Percentiles rank a stretch among this genome's conserved stretches.
Evolutionary conservation across 2,113 vertebrate genomes (phyloP).

Genomic region (Marcusenius ussheri): DNA sequence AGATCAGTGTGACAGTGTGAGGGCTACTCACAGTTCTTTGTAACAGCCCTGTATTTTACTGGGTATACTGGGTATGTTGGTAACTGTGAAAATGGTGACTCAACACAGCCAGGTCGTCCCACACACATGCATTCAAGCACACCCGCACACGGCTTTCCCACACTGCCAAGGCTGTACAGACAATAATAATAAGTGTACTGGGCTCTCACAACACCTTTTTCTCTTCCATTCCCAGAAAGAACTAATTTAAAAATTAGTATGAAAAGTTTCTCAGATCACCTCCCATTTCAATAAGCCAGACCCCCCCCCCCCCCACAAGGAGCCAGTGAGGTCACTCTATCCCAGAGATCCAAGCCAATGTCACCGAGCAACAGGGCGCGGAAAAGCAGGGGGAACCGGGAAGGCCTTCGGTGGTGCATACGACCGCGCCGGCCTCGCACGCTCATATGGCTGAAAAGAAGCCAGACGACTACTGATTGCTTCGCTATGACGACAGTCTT

Average conservation of each 20-base stretch:
- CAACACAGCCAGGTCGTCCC: neutral
- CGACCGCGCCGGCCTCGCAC: neutral
- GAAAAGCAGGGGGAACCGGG: neutral
- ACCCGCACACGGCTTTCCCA: neutral
- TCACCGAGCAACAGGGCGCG: neutral
- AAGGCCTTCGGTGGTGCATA: neutral
- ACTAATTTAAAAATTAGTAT: neutral
- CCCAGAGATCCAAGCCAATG: neutral
- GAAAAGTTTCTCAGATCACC: slow-evolving; percentile 26
- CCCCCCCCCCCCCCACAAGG: slow-evolving; percentile 30
- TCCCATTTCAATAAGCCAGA: slow-evolving; percentile 49
- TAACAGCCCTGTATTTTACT: neutral
- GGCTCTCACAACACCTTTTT: neutral
- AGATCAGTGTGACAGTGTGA: neutral
- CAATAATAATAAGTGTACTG: neutral
- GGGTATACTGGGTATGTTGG: neutral
- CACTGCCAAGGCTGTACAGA: neutral
- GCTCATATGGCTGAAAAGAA: neutral
- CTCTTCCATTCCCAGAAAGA: neutral
- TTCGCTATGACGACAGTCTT: neutral
- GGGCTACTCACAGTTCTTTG: neutral
- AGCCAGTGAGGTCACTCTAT: neutral
- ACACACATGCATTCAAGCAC: neutral
- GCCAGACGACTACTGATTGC: neutral
- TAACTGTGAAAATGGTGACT: neutral